Evolutionary conservation across 1,140 invertebrate species (phyloP).

Genomic region (Drosophila oshimai): DNA sequence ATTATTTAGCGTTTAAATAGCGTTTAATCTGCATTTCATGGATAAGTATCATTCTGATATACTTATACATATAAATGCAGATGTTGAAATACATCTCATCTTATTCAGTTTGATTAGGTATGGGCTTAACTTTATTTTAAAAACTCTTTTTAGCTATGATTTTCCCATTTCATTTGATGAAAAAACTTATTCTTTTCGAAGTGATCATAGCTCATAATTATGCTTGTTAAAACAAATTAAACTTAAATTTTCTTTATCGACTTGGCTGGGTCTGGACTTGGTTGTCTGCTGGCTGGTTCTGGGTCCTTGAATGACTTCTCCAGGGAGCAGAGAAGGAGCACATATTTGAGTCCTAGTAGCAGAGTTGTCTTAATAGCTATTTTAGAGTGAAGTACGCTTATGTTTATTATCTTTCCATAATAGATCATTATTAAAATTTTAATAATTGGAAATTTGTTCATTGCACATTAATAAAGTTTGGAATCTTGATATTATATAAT

Average conservation of each 20-base stretch:
- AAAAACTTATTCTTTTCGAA: slow-evolving; percentile 13
- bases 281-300: slow-evolving; percentile 8
- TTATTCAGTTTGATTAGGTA: too few species aligned
- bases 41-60: slow-evolving; percentile 2
- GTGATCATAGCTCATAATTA: slow-evolving; percentile 44
- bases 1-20: slow-evolving; percentile 52
- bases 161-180: background rate
- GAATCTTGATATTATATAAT: too few species aligned
- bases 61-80: background rate
- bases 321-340: background rate
- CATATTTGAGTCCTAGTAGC: background rate
- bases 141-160: background rate
- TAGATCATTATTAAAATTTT: too few species aligned
- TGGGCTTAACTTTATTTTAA: background rate
- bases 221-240: slow-evolving; percentile 74
- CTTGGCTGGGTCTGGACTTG: background rate
- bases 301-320: background rate
- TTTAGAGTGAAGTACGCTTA: too few species aligned
- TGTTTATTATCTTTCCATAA: too few species aligned
- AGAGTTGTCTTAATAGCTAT: background rate
- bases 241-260: slow-evolving; percentile 54
- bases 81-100: background rate
- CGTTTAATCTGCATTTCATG: slow-evolving; percentile 29
- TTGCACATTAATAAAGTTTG: too few species aligned
- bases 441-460: too few species aligned